These are phyloP conservation scores for Bombus terrestris DNA, from an alignment of 1,140 invertebrate species.

Conservation along the genomic window DNA sequence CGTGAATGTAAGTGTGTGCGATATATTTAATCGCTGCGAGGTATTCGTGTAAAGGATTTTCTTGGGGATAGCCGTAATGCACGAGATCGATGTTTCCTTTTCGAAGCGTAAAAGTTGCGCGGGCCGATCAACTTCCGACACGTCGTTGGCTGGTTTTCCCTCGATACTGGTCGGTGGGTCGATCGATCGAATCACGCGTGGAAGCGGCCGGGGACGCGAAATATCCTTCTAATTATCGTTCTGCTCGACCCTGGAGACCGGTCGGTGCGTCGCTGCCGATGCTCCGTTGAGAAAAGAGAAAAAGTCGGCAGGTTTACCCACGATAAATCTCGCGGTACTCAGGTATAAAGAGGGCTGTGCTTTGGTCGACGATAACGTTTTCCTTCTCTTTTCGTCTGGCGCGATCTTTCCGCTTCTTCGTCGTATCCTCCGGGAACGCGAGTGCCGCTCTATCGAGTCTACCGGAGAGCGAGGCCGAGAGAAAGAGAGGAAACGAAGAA, in stretches of 20 bases:
- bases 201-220: constrained; percentile 24
- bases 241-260: constrained; percentile 24
- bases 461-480: constrained; percentile 18
- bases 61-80: too few relatives aligned
- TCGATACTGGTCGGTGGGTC: background rate
- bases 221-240: constrained; percentile 55
- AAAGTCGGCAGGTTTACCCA: constrained; percentile 53
- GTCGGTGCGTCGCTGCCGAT: constrained; percentile 22
- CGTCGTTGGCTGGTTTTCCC: background rate
- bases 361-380: constrained; percentile 61
- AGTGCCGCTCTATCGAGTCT: constrained; percentile 29
- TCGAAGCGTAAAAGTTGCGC: background rate
- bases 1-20: too few relatives aligned
- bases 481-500: constrained; percentile 55
- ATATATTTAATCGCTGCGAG: too few relatives aligned
- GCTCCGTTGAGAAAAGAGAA: constrained; percentile 23
- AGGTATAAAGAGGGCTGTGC: constrained; percentile 61
- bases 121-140: background rate
- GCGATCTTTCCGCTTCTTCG: constrained; percentile 11
- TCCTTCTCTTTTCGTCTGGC: background rate
- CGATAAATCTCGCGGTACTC: constrained; percentile 65
- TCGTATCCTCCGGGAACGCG: constrained; percentile 46
- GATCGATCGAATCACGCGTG: constrained; percentile 21
- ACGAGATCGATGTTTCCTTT: too few relatives aligned
- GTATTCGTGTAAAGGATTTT: too few relatives aligned